A percentile compares a stretch with the other conserved stretches of the same genome.
Conservation (phyloP, 2,797 vertebrate species). For the Sebastes diploproa region DNA sequence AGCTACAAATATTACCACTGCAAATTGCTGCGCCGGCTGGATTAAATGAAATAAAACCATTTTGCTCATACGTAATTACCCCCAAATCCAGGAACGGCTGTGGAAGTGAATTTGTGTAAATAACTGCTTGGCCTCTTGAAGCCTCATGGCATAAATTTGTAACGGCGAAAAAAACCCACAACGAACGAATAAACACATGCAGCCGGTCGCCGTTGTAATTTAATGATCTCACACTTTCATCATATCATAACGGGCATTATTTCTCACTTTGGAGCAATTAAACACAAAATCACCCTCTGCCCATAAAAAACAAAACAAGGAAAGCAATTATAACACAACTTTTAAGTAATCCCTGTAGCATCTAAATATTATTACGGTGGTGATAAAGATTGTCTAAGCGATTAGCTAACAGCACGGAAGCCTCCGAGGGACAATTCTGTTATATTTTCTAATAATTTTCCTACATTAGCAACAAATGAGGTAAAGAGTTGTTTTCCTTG, state of each 20-base stretch:
- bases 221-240: constrained; percentile 87
- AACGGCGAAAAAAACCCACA: constrained; percentile 49
- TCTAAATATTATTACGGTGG: constrained; percentile 81
- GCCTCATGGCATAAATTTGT: constrained; percentile 81
- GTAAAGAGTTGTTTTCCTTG: constrained; percentile 76
- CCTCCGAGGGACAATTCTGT: constrained; percentile 80
- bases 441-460: constrained; percentile 80
- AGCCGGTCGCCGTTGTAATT: constrained; percentile 77
- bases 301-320: constrained; percentile 79
- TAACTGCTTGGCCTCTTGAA: constrained; percentile 79
- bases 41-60: constrained; percentile 86
- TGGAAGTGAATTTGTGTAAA: constrained; percentile 83
- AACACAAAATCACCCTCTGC: constrained; percentile 81
- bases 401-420: constrained; percentile 77
- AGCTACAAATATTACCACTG: constrained; percentile 79
- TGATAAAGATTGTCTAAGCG: constrained; percentile 79
- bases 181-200: constrained; percentile 71
- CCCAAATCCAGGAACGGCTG: constrained; percentile 76
- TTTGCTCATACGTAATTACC: constrained; percentile 83
- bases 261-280: constrained; percentile 87
- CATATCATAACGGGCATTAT: constrained; percentile 83
- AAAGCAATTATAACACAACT: constrained; percentile 83
- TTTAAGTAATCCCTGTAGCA: constrained; percentile 86
- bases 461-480: constrained; percentile 77
- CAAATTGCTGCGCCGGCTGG: constrained; percentile 78